Percentiles rank a stretch among this genome's conserved stretches.
Evolutionary conservation across 2,113 vertebrate species (phyloP).

Genomic region (Bubalus kerabau): DNA sequence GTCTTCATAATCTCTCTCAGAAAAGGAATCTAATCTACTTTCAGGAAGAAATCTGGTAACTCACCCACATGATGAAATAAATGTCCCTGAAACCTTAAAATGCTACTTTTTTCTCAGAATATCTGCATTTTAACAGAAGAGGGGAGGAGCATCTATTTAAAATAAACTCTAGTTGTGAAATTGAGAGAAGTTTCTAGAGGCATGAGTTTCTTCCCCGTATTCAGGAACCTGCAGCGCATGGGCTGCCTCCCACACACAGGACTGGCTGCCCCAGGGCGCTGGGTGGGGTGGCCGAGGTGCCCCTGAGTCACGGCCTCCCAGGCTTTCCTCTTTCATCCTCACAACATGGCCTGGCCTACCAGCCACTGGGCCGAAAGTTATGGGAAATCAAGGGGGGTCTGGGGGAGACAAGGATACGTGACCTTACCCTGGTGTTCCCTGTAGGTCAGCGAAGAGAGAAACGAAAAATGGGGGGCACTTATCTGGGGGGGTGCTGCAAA

Average conservation of each 20-base stretch:
- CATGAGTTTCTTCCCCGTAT: not conserved
- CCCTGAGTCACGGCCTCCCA: not conserved
- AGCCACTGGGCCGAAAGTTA: not conserved
- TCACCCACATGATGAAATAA: not conserved
- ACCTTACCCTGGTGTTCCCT: no score
- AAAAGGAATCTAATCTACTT: not conserved
- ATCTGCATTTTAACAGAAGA: not conserved
- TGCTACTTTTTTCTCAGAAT: not conserved
- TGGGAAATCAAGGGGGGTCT: not conserved
- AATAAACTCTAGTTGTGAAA: not conserved
- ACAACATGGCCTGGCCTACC: not conserved
- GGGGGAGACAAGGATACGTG: fast-evolving
- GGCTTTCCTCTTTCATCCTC: not conserved
- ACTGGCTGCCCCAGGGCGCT: not conserved
- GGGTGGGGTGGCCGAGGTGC: not conserved
- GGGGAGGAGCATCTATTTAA: not conserved
- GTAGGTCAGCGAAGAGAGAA: not conserved
- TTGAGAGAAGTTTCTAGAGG: not conserved
- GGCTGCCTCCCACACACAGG: not conserved
- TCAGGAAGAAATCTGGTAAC: not conserved
- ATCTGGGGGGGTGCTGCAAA: not conserved
- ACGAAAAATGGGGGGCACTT: not conserved
- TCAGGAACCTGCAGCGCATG: not conserved
- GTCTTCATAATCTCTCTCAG: not conserved
- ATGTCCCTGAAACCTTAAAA: not conserved